phyloP scores from a whole-genome alignment of 2,888 invertebrate species.

The Abscondita cerata region DNA sequence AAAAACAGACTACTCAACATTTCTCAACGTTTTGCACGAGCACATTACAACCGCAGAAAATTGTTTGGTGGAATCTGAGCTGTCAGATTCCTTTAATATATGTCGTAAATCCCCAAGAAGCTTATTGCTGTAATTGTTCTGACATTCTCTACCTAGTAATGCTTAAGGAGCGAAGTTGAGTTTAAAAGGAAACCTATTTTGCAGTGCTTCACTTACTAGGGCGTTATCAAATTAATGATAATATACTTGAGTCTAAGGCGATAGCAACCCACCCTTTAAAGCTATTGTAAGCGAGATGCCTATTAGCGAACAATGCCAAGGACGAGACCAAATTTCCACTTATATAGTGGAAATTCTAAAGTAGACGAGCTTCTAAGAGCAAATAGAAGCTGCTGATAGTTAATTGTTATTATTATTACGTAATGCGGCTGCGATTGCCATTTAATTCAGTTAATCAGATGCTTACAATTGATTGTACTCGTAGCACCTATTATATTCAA shows the following conservation, averaged over 20 bases:
- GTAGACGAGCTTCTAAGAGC: constrained; percentile 27
- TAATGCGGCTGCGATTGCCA: constrained; percentile 17
- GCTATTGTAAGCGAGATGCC: constrained; percentile 31
- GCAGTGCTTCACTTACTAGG: constrained; percentile 30
- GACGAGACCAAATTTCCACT: constrained; percentile 32
- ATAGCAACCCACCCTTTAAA: constrained; percentile 31
- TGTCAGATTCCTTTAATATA: constrained; percentile 24
- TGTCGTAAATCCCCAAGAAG: constrained; percentile 18
- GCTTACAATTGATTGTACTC: constrained; percentile 15
- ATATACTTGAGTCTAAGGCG: constrained; percentile 33
- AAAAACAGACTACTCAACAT: constrained; percentile 8
- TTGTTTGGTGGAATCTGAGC: constrained; percentile 20
- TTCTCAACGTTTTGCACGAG: constrained; percentile 10
- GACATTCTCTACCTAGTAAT: constrained; percentile 19
- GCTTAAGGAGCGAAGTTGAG: constrained; percentile 23
- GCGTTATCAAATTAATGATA: constrained; percentile 39
- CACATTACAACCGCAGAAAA: constrained; percentile 12
- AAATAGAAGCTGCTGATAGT: constrained; percentile 26
- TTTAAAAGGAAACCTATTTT: constrained; percentile 31
- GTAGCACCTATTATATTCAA: constrained; percentile 13
- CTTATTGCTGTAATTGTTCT: constrained; percentile 26
- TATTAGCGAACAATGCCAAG: constrained; percentile 33
- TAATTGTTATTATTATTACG: constrained; percentile 27
- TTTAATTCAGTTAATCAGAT: constrained; percentile 24
- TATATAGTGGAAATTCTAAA: constrained; percentile 27